These are phyloP conservation scores for Peribatodes rhomboidaria DNA, from an alignment of 2,888 invertebrate genomes.

Conservation along the genomic window DNA sequence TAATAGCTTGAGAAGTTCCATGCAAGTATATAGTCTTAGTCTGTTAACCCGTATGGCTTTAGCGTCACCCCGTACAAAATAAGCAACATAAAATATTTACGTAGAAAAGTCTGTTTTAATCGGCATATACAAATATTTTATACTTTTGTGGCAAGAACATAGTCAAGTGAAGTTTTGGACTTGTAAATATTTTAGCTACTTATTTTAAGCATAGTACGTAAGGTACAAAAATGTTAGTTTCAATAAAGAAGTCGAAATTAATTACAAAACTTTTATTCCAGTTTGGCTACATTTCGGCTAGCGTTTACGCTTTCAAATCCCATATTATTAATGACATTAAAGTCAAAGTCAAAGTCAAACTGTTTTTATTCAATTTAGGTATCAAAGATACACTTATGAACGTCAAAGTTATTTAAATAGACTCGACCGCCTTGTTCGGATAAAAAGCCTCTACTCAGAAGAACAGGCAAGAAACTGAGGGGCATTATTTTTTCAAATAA, in stretches of 20 bases:
- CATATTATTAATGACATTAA: too few species aligned
- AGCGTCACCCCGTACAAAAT: too few species aligned
- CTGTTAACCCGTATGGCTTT: too few species aligned
- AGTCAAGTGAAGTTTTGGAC: constrained; percentile 39
- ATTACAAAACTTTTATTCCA: constrained; percentile 15
- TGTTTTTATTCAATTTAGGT: too few species aligned
- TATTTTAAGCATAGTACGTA: constrained; percentile 59
- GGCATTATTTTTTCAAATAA: too few species aligned
- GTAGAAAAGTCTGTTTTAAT: constrained; percentile 1
- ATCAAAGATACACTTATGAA: too few species aligned
- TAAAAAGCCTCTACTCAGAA: too few species aligned
- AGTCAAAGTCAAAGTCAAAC: too few species aligned
- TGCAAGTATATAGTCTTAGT: background rate
- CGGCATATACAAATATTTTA: constrained; percentile 14
- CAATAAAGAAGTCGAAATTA: constrained; percentile 66
- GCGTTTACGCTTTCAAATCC: background rate
- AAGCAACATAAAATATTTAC: too few species aligned
- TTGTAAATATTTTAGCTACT: constrained; percentile 61
- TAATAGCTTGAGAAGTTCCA: background rate
- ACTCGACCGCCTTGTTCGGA: too few species aligned
- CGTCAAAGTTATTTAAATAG: too few species aligned
- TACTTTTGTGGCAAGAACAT: constrained; percentile 26
- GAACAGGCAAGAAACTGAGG: too few species aligned
- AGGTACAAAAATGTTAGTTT: constrained; percentile 66
- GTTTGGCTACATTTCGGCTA: background rate